Evolutionary conservation across 2,888 invertebrate species (phyloP), one percentile per base, ranked within the genome.

Genomic region (Coenonympha arcania): DNA sequence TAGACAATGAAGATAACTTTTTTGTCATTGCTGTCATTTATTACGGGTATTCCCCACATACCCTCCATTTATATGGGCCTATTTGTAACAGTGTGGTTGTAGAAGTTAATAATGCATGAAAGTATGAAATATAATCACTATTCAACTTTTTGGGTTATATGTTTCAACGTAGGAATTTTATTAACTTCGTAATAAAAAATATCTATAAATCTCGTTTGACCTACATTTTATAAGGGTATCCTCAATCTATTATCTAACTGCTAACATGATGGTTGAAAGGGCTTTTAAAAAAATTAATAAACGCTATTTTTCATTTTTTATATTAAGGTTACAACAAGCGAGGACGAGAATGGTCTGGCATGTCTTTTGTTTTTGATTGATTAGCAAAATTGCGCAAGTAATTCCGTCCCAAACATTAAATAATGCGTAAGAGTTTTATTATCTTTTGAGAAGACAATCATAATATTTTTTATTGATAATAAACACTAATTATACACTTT

Each of bases 361-460:
- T 39, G 39, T 24, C 39, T 24, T 37, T 39, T 39, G 39, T 39
- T 39, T 39, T 39, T 39, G 39, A 39, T 39, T 39, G 39, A 39
- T 39, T 39, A 39, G 15, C 24, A n/a, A 39, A 39, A 24, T 39
- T 39, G 39, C 24, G 22, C 39, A 39, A 39, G 39, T 39, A 39
- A 39, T 39, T 39, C 13, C 9, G 24, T 6, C 8, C 15, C 13
- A 15, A 22, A 22, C 24, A 22, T 39, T 13, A 15, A 39, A 39
- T 39, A 24, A 39, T 15, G 24, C 15, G 39, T 15, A 24, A 22
- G 15, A 24, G n/a, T n/a, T n/a, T n/a, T n/a, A n/a, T 22, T 24
- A 34, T 22, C 13, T 15, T 39, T 22, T 22, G 16, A 8, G 4
- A 2, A 6, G 6, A 8, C 4, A 9, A 20, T 1, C n/a, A 20